phyloP scores from a whole-genome alignment of 1,140 invertebrate species.

The Orchestia grillus region DNA sequence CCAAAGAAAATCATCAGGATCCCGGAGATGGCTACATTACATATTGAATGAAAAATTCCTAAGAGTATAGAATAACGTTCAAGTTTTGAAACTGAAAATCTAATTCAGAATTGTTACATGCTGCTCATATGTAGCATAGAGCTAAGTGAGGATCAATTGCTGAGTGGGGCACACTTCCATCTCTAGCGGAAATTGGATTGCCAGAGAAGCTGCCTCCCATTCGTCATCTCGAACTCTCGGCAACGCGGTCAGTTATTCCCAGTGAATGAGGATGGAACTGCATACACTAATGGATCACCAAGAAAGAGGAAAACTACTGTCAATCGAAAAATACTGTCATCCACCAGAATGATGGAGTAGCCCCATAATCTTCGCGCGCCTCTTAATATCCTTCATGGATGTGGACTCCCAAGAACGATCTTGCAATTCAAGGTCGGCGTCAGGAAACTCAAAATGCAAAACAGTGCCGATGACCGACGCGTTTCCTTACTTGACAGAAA shows the following conservation, averaged over 20 bases:
- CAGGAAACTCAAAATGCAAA: no score
- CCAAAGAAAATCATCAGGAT: no score
- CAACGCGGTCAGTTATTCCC: not conserved
- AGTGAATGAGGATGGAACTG: not conserved
- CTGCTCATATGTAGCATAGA: no score
- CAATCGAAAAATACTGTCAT: not conserved
- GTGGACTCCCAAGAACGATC: no score
- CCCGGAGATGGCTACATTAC: no score
- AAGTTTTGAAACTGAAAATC: no score
- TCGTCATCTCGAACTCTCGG: not conserved
- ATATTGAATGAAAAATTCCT: no score
- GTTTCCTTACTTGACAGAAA: no score
- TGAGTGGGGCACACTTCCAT: not conserved
- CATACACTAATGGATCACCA: not conserved
- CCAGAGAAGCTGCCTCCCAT: not conserved
- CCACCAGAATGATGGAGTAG: not conserved
- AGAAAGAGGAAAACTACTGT: not conserved
- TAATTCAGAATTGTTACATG: no score
- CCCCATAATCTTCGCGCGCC: not conserved
- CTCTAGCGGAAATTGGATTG: not conserved
- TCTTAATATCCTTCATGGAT: not conserved
- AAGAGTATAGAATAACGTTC: no score
- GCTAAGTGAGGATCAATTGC: not conserved
- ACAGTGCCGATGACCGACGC: no score
- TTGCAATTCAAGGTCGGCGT: no score